Evolutionary conservation across 2,113 vertebrate genomes (phyloP), one percentile per base, ranked within the genome.

Genomic region (Passer montanus): DNA sequence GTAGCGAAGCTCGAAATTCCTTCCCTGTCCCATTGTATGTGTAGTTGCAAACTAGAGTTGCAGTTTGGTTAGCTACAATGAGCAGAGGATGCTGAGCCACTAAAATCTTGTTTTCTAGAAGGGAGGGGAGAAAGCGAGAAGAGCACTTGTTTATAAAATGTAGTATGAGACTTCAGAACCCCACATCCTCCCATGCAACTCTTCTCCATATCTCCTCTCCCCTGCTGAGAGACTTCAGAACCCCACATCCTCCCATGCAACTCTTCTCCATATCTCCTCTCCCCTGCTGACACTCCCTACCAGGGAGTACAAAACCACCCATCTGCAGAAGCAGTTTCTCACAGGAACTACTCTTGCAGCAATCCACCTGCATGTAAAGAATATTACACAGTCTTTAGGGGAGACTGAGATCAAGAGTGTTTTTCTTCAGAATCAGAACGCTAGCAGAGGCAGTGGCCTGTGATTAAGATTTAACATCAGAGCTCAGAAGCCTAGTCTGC

Each of bases 41-140:
- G 52, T 98, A 98, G 80, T 97, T 97, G 96, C 98, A 98, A 86
- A 93, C 96, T 75, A 95, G 95, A 79, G 84, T 95, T 92, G 97
- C 52, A 43, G 64, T 97, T 93, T 94, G 92, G 70, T 97, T 92
- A 21, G 74, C 30, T 44, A 93, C 91, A 44, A 44, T 93, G 52
- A 97, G 93, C 93, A 95, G 77, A 85, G 97, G 96, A 19, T 12
- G 90, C 80, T 98, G 98, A 88, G 97, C 84, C 93, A 98, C 97
- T 93, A 97, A 96, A 96, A 98, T 98, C 95, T 97, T 97, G 94
- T 97, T 97, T 97, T 96, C 98, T 98, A 84, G 27, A 88, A 69
- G 20, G 37, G 62, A 68, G 56, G 55, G 26, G 46, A 94, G 35
- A 94, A 80, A 86, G 78, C 69, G 19, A 95, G 73, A 94, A 80